Percentiles rank a stretch among this genome's conserved stretches.
These are phyloP conservation scores for Gila orcuttii DNA, from an alignment of 2,113 vertebrate genomes.

Conservation along the genomic window DNA sequence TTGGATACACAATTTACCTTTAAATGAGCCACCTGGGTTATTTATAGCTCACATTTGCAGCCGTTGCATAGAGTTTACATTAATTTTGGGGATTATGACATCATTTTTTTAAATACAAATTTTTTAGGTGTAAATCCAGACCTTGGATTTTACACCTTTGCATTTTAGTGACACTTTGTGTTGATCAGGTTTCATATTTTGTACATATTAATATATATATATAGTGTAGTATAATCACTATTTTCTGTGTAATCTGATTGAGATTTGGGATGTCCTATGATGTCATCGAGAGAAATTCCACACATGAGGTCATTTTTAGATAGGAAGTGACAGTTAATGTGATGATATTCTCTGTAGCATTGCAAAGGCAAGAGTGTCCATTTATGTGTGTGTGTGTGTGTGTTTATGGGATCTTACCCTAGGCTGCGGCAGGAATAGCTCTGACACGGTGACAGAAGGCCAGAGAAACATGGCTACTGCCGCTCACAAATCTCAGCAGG, in stretches of 20 bases:
- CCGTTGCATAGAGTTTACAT: too few species aligned
- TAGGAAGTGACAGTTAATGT: constrained; percentile 20
- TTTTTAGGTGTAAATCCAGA: too few species aligned
- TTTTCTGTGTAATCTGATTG: too few species aligned
- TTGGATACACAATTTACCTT: not conserved
- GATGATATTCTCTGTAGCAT: not conserved
- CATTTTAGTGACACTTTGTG: too few species aligned
- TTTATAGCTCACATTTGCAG: not conserved
- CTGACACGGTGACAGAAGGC: constrained; percentile 53
- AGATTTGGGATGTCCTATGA: not conserved
- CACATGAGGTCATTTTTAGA: constrained; percentile 23
- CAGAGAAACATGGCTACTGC: constrained; percentile 37
- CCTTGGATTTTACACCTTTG: too few species aligned
- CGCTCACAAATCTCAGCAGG: constrained; percentile 48
- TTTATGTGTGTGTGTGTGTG: constrained; percentile 12
- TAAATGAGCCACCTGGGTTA: not conserved
- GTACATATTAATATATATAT: too few species aligned
- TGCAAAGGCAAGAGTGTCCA: not conserved
- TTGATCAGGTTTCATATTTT: too few species aligned
- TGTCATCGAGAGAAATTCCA: not conserved
- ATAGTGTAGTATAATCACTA: too few species aligned
- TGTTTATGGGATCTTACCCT: constrained; percentile 32
- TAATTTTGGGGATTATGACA: too few species aligned
- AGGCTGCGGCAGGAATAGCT: constrained; percentile 33
- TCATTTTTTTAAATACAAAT: too few species aligned